Base-by-base conservation (phyloP, 2,797 vertebrate species). In the Selene dorsalis region DNA sequence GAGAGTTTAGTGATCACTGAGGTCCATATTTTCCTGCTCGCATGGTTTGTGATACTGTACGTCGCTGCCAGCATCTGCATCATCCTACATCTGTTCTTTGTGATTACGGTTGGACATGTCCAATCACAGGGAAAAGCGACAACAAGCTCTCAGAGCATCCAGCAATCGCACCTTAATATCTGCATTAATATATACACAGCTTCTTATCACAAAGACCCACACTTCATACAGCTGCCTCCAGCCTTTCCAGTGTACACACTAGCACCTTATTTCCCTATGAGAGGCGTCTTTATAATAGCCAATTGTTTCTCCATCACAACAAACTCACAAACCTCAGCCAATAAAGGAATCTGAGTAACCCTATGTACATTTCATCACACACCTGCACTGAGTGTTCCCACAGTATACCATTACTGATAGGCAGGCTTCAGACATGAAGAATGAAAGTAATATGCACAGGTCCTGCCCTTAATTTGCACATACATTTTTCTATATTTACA, bases 391-490 rank as follows among this genome's bases (percentile, higher is more conserved):
- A 93, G 91, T 92, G 90, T 77, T 92, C 89, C 87, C 87, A 83
- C 83, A 80, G 65, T 82, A 85, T 82, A 61, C 59, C 63, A 58
- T 58, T 69, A 62, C 83, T 83, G 90, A 93, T 87, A 88, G 89
- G 79, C 83, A 80, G 84, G 81, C 89, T 84, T 87, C 87, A 77
- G 70, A 88, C 87, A 91, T 86, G 92, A 88, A 89, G 83, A 90
- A 92, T 73, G 84, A 87, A 92, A 89, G 90, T 92, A 93, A 93
- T 95, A 93, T 92, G 90, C 93, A 86, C 84, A 87, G 95, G 94
- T 95, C 94, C 70, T 92, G 93, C 85, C 94, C 94, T 93, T 93
- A 93, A 95, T 95, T 95, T 94, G 80, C 90, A 92, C 89, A 92
- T 94, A 94, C 94, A 94, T 94, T 95, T 89, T 94, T 93, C 80